Evolutionary conservation across 1,140 invertebrate genomes (phyloP), one percentile per base, ranked within the genome.

Genomic region (Prorops nasuta): DNA sequence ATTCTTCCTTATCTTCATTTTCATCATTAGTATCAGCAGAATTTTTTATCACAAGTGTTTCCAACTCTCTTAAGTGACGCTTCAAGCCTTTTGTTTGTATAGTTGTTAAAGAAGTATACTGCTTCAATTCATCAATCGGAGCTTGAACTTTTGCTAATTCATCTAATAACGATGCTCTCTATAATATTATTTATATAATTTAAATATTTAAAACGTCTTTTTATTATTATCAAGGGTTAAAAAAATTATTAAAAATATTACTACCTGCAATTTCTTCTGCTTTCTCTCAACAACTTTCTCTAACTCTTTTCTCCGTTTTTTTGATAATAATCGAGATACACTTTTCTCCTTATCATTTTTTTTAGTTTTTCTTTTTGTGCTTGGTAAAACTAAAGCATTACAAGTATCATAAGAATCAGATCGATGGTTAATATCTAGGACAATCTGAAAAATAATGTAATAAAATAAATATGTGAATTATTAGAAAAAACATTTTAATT

Each of bases 281-380:
- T 94, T 96, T 47, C 83, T 84, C 42, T 94, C 88, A 1, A 96
- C 81, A 74, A 97, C 84, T 76, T 93, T 89, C 65, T 96, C 86
- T 21, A 96, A 75, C 56, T 82, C 77, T 73, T 95, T 96, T 43
- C 90, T 80, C 58, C 94, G 88, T 61, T 92, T 94, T 58, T 93
- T 95, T 0, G 89, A 90, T 3, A 96, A 74, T 32, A 92, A 82
- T 66, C 81, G 84, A 4, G 81, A 83, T 24, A 80, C 77, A 51
- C 72, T 75, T 32, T 67, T 73, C 54, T 78, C 81, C 47, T 79
- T 77, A 53, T 80, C 76, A 52, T 82, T 80, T 31, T 83, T 78
- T 73, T 86, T 89, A 8, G 88, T 91, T 60, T 87, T 83, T 38
- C 89, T 81, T 67, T 96, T 96, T 58, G 87, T 81, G 10, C 86